Evolutionary conservation across 2,888 invertebrate genomes (phyloP), one percentile per base, ranked within the genome.

Genomic region (Schrankia costaestrigalis): DNA sequence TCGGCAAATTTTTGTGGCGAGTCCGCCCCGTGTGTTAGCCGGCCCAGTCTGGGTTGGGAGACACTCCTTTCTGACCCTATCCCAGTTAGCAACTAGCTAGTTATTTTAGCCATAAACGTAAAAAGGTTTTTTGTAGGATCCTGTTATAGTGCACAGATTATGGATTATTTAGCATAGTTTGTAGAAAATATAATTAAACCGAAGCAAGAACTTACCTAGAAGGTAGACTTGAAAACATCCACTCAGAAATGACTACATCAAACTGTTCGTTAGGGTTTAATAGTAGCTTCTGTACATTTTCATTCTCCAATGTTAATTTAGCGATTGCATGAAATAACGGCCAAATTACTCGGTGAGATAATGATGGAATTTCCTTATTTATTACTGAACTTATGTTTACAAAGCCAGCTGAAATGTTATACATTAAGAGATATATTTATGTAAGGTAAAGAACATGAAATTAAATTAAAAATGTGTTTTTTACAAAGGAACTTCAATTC

Each of bases 241-340:
- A 70, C 29, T 71, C 72, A 1, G 43, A 48, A 2, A 72, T 47
- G 0, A 71, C 59, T 1, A 60, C 41, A 26, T 71, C 71, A 15
- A 70, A 72, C 0, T 55, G 37, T 25, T 66, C 48, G 0, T 43
- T 54, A 0, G 55, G 51, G 32, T 72, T 58, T 1, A 48, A 50
- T 1, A 72, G 11, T 12, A 71, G 23, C 4, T 36, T 52, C 15
- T 63, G 57, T 0, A 73, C 56, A 7, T 59, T 49, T 19, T 60
- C 37, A 9, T 63, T 50, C 2, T 42, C 26, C 0, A 65, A 11
- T 0, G 69, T 64, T 2, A 45, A 43, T 3, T 41, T 44, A 2
- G 53, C 23, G 21, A 35, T 34, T 1, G 43, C 35, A 26, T 53
- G n/a, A n/a, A n/a, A n/a, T n/a, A n/a, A n/a, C n/a, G n/a, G n/a